These are phyloP conservation scores for Drosophila pandora DNA, from an alignment of 1,140 invertebrate species.

Conservation along the genomic window DNA sequence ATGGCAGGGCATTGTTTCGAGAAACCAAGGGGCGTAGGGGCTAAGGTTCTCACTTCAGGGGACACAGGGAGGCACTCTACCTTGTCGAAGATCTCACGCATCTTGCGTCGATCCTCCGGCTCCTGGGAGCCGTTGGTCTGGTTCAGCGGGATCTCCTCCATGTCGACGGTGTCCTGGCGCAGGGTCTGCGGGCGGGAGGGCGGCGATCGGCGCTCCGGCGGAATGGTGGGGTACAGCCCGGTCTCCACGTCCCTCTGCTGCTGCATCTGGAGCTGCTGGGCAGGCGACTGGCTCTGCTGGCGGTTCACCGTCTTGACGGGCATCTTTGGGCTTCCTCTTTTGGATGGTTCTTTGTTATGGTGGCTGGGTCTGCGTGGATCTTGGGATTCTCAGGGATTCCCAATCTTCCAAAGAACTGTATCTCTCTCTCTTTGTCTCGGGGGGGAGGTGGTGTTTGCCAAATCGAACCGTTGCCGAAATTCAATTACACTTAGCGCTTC, in stretches of 20 bases:
- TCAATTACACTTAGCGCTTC: conserved; percentile 46
- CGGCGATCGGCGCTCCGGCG: conserved; percentile 58
- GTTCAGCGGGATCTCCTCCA: conserved; percentile 79
- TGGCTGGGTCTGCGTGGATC: not conserved
- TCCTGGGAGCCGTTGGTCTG: conserved; percentile 49
- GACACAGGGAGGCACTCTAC: conserved; percentile 27
- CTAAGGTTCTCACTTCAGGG: too few species aligned
- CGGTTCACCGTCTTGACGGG: conserved; percentile 62
- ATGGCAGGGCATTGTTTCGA: not conserved
- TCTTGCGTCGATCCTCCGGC: conserved; percentile 67
- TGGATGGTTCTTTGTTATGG: not conserved
- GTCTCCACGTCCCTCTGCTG: conserved; percentile 75
- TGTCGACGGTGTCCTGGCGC: conserved; percentile 77
- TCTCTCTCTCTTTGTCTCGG: not conserved
- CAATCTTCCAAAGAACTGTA: not conserved
- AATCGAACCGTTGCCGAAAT: conserved; percentile 18
- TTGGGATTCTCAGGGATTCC: not conserved
- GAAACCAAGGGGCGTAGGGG: not conserved
- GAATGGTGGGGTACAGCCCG: conserved; percentile 74
- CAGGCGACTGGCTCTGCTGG: conserved; percentile 70
- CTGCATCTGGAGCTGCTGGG: conserved; percentile 67
- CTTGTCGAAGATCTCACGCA: conserved; percentile 73
- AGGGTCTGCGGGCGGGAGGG: conserved; percentile 57
- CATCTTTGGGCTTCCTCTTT: conserved; percentile 32
- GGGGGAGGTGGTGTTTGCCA: not conserved